phyloP scores from a whole-genome alignment of 2,113 vertebrate species.

The Boleophthalmus pectinirostris region DNA sequence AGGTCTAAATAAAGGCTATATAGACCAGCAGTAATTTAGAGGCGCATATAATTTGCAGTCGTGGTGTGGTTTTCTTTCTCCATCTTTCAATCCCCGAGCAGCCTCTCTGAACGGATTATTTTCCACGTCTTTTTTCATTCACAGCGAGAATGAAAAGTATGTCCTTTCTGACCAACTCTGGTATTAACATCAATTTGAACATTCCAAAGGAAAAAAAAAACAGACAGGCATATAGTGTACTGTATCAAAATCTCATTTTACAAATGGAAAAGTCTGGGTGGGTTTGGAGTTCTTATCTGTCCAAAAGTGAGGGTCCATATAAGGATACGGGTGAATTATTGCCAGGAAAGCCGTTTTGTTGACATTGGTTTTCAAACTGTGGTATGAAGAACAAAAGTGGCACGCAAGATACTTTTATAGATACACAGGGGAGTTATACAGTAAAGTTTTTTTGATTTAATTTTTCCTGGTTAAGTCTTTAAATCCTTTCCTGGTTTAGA shows the following conservation, averaged over 20 bases:
- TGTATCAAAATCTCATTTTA: constrained; percentile 33
- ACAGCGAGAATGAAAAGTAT: constrained; percentile 62
- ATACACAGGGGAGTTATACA: not conserved
- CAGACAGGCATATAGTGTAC: constrained; percentile 19
- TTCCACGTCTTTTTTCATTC: constrained; percentile 64
- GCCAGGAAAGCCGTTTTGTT: constrained; percentile 61
- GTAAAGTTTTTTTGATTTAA: not conserved
- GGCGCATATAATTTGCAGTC: constrained; percentile 43
- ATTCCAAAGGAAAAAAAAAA: constrained; percentile 61
- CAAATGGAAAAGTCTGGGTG: constrained; percentile 64
- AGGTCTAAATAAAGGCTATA: constrained; percentile 37
- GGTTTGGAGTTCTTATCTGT: constrained; percentile 40
- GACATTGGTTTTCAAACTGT: constrained; percentile 14
- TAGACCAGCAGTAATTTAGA: constrained; percentile 48
- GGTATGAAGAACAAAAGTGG: not conserved
- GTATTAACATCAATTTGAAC: constrained; percentile 70
- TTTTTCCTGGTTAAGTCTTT: not conserved
- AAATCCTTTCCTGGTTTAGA: not conserved
- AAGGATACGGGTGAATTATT: constrained; percentile 75
- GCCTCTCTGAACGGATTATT: constrained; percentile 64
- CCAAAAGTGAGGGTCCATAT: constrained; percentile 79
- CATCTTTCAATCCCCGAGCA: constrained; percentile 33
- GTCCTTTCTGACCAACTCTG: constrained; percentile 68
- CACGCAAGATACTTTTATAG: not conserved
- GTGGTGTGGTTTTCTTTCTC: constrained; percentile 48